phyloP scores from a whole-genome alignment of 2,888 invertebrate species.

The Diarsia brunnea region DNA sequence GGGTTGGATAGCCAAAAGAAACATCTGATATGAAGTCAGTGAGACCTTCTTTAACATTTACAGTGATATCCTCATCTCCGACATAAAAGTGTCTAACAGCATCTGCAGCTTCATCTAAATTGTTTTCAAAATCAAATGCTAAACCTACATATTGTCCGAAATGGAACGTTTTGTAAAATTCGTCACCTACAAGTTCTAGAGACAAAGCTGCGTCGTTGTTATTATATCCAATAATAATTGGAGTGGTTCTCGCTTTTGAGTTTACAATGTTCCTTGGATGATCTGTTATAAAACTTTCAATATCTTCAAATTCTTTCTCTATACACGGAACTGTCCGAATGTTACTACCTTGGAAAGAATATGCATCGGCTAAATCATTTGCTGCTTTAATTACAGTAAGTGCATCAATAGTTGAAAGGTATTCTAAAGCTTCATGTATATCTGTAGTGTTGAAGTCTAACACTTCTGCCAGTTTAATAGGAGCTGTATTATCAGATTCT shows the following conservation, averaged over 20 bases:
- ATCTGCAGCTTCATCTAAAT: conserved; percentile 25
- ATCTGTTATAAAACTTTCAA: conserved; percentile 46
- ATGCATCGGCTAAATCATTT: conserved; percentile 4
- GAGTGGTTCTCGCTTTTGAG: conserved; percentile 29
- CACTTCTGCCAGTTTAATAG: conserved; percentile 34
- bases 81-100: conserved; percentile 42
- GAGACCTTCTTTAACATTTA: conserved; percentile 19
- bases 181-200: background rate
- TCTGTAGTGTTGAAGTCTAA: conserved; percentile 46
- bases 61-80: conserved; percentile 44
- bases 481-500: conserved; percentile 18
- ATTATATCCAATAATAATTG: conserved; percentile 50
- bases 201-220: conserved; percentile 29
- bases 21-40: conserved; percentile 35
- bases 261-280: conserved; percentile 36
- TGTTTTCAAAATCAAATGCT: conserved; percentile 32
- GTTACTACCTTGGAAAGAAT: background rate
- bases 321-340: conserved; percentile 29
- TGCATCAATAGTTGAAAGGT: conserved; percentile 39
- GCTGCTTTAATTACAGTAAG: conserved; percentile 21
- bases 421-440: conserved; percentile 37
- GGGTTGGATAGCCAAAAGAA: conserved; percentile 38
- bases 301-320: conserved; percentile 43
- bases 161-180: conserved; percentile 7
- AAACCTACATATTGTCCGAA: conserved; percentile 12